Evolutionary conservation across 2,888 invertebrate genomes (phyloP), one percentile per base, ranked within the genome.

Genomic region (Leptinotarsa rubiginosa): DNA sequence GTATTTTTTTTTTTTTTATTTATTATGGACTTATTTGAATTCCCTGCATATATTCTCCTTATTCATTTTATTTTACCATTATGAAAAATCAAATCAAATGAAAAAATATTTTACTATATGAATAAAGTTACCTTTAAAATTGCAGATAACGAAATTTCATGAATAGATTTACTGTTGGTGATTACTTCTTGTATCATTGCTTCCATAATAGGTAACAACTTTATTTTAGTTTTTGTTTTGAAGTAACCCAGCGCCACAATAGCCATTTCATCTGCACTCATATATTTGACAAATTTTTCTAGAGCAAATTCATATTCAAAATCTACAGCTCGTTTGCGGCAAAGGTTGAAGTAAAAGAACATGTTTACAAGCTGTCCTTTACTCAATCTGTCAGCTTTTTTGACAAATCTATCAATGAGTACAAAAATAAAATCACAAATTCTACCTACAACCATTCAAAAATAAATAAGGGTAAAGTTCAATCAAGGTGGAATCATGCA

Each of bases 241-340:
- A 96, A 96, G 85, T 93, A 95, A 0, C 93, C 94, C 91, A 94
- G 92, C 4, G 92, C 90, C 80, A 93, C 90, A 16, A 95, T 90
- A 15, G 92, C 93, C 74, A 95, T 85, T 84, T 96, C 95, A 78
- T 92, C 91, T 7, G 92, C 80, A 25, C 88, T 89, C 84, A 94
- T 90, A 31, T 90, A 83, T 10, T 90, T 82, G n/a, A 93, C 88
- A 71, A 87, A 86, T 4, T 89, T 84, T 47, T 89, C 86, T 71
- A 93, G 81, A 59, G 89, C 88, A 66, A 90, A 84, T 87, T 95
- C 94, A 70, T 93, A 88, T 80, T 93, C 92, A 79, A 93, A 92
- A 88, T 92, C 91, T 74, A 91, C 86, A 12, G 90, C 86, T 5
- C 90, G 85, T 74, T 87, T 90, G 66, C 94, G 89, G 75, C 89